Conservation (phyloP, 2,797 vertebrate genomes). For the Gorsachius magnificus region DNA sequence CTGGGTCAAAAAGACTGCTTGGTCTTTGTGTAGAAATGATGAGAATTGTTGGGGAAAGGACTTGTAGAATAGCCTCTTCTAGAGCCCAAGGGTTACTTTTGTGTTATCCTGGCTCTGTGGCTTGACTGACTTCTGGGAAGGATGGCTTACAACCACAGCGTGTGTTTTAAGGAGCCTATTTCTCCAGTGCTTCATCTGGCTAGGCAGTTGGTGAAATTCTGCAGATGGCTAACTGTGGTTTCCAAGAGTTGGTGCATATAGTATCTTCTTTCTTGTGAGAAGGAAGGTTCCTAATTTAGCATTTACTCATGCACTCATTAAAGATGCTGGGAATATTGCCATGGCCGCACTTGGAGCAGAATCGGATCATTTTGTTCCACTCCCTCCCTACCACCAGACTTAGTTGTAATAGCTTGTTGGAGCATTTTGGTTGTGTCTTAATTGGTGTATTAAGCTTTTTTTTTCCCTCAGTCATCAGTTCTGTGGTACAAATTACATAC, state of each 20-base stretch:
- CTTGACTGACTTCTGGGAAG: background rate
- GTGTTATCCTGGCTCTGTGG: background rate
- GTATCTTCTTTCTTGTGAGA: conserved; percentile 10
- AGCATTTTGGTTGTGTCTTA: conserved; percentile 37
- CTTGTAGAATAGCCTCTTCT: background rate
- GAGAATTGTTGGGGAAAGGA: background rate
- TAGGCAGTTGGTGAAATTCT: conserved; percentile 16
- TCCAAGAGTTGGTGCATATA: background rate
- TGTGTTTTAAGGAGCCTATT: background rate
- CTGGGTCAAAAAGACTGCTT: background rate
- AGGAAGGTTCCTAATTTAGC: conserved; percentile 40
- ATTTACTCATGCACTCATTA: conserved; percentile 27
- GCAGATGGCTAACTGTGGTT: conserved; percentile 20
- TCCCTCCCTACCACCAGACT: conserved; percentile 11
- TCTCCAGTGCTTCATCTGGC: background rate
- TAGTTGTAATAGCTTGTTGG: conserved; percentile 47
- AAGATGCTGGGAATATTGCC: conserved; percentile 48
- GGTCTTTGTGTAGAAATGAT: background rate
- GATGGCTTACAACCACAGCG: background rate
- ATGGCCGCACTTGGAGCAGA: conserved; percentile 43
- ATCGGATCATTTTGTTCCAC: conserved; percentile 3
- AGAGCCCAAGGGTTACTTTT: background rate
- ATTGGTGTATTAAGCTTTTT: conserved; percentile 31
- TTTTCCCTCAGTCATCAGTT: conserved; percentile 45
- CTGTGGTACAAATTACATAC: conserved; percentile 38